phyloP scores from a whole-genome alignment of 1,140 invertebrate genomes.

The Plodia interpunctella region DNA sequence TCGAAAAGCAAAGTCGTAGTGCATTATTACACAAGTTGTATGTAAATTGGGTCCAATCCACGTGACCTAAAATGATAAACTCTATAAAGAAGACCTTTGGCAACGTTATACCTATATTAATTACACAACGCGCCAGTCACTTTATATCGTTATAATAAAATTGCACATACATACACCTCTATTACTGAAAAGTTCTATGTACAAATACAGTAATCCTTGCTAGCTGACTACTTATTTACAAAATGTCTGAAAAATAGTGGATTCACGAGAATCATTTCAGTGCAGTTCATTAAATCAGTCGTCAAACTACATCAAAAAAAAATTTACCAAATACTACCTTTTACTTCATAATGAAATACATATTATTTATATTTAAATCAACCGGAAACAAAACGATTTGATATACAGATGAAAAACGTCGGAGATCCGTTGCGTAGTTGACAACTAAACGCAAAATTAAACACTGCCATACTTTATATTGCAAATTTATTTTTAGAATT shows the following conservation, averaged over 20 bases:
- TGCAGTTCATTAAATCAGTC: background rate
- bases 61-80: background rate
- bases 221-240: background rate
- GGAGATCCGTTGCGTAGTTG: too few species aligned
- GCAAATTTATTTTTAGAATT: too few species aligned
- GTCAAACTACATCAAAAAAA: background rate
- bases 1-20: too few species aligned
- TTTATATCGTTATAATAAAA: background rate
- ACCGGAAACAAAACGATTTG: too few species aligned
- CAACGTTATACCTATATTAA: background rate
- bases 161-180: background rate
- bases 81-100: background rate
- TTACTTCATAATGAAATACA: too few species aligned
- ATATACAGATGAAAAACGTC: too few species aligned
- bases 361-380: too few species aligned
- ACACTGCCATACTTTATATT: too few species aligned
- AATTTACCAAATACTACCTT: background rate
- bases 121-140: too few species aligned
- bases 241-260: too few species aligned
- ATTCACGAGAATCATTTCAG: background rate
- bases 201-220: background rate
- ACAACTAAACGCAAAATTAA: too few species aligned
- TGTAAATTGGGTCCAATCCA: background rate
- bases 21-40: too few species aligned
- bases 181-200: background rate